Evolutionary conservation across 2,888 invertebrate species (phyloP).

Genomic region (Brachylomia viminalis): DNA sequence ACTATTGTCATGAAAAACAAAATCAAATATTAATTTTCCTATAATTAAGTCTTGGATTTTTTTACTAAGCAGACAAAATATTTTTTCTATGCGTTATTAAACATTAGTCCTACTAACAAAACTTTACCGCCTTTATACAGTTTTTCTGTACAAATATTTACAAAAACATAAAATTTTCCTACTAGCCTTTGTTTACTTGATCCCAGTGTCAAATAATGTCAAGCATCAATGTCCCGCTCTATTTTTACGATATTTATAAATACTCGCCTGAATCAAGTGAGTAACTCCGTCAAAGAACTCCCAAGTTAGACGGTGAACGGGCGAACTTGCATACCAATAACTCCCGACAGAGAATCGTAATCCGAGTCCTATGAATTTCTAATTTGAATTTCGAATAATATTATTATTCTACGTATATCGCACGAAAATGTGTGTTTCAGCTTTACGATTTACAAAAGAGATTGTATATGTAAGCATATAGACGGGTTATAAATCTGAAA

Average conservation of each 20-base stretch:
- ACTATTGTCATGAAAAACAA: neutral
- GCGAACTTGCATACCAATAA: constrained; percentile 73
- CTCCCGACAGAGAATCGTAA: constrained; percentile 70
- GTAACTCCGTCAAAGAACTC: constrained; percentile 66
- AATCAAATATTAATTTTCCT: too few species aligned
- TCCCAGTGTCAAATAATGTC: constrained; percentile 52
- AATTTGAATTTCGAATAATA: constrained; percentile 66
- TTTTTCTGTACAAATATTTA: neutral
- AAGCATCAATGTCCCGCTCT: constrained; percentile 64
- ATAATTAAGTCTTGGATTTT: neutral
- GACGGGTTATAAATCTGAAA: constrained; percentile 55
- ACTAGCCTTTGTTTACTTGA: constrained; percentile 53
- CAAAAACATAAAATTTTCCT: neutral
- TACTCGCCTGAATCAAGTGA: constrained; percentile 72
- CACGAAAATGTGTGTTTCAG: constrained; percentile 43
- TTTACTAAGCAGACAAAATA: neutral
- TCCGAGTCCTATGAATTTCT: constrained; percentile 73
- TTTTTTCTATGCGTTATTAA: neutral
- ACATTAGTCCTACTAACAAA: neutral
- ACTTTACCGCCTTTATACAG: neutral
- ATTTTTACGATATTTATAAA: constrained; percentile 73
- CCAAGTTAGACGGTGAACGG: constrained; percentile 61
- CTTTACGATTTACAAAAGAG: constrained; percentile 55
- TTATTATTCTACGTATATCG: constrained; percentile 49
- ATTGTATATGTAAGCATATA: constrained; percentile 38